A percentile compares a stretch with the other conserved stretches of the same genome.
These are phyloP conservation scores for Pogonocherus hispidulus DNA, from an alignment of 2,888 invertebrate species.

Conservation along the genomic window DNA sequence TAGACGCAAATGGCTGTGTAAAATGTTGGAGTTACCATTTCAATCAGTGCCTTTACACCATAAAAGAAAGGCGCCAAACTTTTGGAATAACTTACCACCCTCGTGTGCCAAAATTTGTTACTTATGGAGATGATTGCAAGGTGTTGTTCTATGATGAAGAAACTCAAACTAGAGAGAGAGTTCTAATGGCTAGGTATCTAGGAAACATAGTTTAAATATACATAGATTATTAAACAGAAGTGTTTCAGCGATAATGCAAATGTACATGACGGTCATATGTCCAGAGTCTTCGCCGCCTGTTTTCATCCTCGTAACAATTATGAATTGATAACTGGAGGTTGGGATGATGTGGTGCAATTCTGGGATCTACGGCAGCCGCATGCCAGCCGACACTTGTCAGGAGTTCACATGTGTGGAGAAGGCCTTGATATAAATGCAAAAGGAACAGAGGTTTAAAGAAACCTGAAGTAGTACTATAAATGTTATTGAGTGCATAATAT, in stretches of 20 bases:
- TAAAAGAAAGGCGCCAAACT: constrained; percentile 77
- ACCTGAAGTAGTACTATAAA: not conserved
- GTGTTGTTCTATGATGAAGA: constrained; percentile 80
- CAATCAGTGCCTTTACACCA: constrained; percentile 75
- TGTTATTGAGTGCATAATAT: constrained; percentile 6
- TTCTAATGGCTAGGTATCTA: constrained; percentile 73
- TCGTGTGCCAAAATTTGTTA: constrained; percentile 71
- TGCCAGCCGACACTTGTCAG: constrained; percentile 73
- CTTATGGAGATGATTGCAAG: constrained; percentile 76
- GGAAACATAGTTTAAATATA: not conserved
- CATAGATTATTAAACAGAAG: constrained; percentile 8
- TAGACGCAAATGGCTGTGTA: constrained; percentile 78
- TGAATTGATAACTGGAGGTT: constrained; percentile 78
- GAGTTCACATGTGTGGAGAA: constrained; percentile 78
- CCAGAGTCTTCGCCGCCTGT: constrained; percentile 75
- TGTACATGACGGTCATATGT: constrained; percentile 73
- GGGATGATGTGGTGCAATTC: constrained; percentile 77
- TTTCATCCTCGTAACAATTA: constrained; percentile 77
- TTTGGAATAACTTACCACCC: constrained; percentile 76
- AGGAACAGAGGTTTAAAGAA: constrained; percentile 73
- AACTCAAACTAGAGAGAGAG: constrained; percentile 75
- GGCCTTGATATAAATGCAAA: constrained; percentile 76
- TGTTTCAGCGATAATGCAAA: constrained; percentile 68
- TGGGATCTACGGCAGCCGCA: constrained; percentile 79
- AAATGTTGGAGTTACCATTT: constrained; percentile 80